These are phyloP conservation scores for Sebastes steindachneri DNA, from an alignment of 2,797 vertebrate species.

Conservation along the genomic window DNA sequence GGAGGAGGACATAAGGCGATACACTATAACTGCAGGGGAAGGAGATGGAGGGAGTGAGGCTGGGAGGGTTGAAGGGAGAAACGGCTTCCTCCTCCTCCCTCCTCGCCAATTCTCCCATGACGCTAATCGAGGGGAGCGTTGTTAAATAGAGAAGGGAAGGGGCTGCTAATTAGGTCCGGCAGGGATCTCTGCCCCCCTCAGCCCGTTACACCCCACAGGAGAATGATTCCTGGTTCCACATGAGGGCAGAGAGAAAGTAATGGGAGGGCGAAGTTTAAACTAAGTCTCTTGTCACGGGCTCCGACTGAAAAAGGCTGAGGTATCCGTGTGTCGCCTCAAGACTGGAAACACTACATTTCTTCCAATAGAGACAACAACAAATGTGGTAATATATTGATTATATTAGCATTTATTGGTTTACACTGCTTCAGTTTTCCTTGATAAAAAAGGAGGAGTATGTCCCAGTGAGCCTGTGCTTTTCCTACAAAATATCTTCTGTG, in stretches of 20 bases:
- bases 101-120: conserved; percentile 48
- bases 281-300: conserved; percentile 48
- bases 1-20: conserved; percentile 35
- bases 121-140: conserved; percentile 76
- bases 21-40: conserved; percentile 59
- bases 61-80: conserved; percentile 34
- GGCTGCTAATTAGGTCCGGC: conserved; percentile 79
- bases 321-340: not conserved
- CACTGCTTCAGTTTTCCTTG: not conserved
- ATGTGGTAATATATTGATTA: not conserved
- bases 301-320: not conserved
- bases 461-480: not conserved
- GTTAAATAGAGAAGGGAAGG: conserved; percentile 77
- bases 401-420: not conserved
- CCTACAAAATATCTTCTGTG: not conserved
- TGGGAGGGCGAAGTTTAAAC: conserved; percentile 63
- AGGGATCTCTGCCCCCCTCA: conserved; percentile 56
- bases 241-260: conserved; percentile 59
- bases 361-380: not conserved
- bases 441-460: not conserved
- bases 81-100: conserved; percentile 27
- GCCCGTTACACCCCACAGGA: conserved; percentile 21
- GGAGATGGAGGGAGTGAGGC: conserved; percentile 20
- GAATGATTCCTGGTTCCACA: conserved; percentile 59
- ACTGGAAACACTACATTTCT: not conserved